phyloP scores from a whole-genome alignment of 1,140 invertebrate genomes.

The Panonychus citri region DNA sequence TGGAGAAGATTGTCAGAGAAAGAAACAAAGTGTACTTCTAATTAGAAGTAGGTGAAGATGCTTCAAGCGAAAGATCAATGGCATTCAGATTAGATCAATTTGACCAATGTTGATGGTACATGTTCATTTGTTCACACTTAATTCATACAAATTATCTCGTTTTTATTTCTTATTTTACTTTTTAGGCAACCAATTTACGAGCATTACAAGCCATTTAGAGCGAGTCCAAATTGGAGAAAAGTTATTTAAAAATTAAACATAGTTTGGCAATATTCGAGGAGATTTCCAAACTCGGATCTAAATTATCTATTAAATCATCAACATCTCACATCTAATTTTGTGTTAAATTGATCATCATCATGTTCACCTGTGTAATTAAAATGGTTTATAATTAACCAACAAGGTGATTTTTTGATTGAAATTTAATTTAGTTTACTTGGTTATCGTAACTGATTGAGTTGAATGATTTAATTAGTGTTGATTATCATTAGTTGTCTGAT shows the following conservation, averaged over 20 bases:
- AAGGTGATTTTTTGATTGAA: no score
- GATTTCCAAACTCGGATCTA: conserved; percentile 49
- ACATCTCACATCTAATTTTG: no score
- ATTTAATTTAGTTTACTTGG: no score
- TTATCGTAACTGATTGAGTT: no score
- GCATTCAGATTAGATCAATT: conserved; percentile 28
- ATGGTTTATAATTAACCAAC: no score
- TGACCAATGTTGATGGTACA: conserved; percentile 13
- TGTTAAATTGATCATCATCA: no score
- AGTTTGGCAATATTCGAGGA: conserved; percentile 35
- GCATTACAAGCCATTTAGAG: conserved; percentile 14
- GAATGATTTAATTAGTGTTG: no score
- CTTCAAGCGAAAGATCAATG: conserved; percentile 45
- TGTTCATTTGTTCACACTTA: background rate
- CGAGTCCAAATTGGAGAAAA: conserved; percentile 13
- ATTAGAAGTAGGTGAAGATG: conserved; percentile 53
- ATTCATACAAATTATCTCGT: background rate
- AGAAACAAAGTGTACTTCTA: conserved; percentile 69
- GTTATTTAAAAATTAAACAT: conserved; percentile 1
- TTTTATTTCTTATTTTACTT: conserved; percentile 1
- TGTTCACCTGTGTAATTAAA: no score
- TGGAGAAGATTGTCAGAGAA: conserved; percentile 73
- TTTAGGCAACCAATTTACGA: conserved; percentile 10
- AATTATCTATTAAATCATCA: no score
- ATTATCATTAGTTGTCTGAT: no score